These are phyloP conservation scores for Autographa gamma DNA, from an alignment of 2,888 invertebrate species.

Conservation along the genomic window DNA sequence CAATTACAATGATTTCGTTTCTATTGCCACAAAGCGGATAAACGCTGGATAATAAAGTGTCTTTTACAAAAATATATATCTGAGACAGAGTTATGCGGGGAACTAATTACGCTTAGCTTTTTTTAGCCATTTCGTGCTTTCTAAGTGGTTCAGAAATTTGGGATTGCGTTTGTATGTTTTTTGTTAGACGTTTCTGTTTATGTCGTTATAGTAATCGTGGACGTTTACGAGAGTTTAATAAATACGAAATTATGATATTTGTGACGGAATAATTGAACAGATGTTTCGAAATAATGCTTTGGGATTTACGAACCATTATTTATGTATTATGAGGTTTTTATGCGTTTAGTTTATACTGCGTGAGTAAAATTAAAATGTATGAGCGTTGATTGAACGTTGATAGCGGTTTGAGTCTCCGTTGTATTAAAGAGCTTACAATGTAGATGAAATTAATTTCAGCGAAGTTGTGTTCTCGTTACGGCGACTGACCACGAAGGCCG, in stretches of 20 bases:
- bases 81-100: slow-evolving; percentile 64
- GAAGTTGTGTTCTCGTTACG: slow-evolving; percentile 57
- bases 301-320: slow-evolving; percentile 42
- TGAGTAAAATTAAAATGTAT: slow-evolving; percentile 1
- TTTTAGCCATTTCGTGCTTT: slow-evolving; percentile 68
- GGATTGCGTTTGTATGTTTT: slow-evolving; percentile 51
- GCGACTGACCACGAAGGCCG: slow-evolving; percentile 44
- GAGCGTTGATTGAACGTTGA: not conserved
- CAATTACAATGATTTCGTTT: slow-evolving; percentile 78
- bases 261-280: slow-evolving; percentile 50
- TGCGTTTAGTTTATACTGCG: slow-evolving; percentile 6
- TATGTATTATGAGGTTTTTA: slow-evolving; percentile 37
- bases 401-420: slow-evolving; percentile 14
- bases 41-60: slow-evolving; percentile 86
- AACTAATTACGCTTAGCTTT: slow-evolving; percentile 73
- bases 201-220: slow-evolving; percentile 57
- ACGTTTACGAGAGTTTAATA: slow-evolving; percentile 47
- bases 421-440: slow-evolving; percentile 48
- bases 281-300: slow-evolving; percentile 36
- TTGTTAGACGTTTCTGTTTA: slow-evolving; percentile 57
- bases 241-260: slow-evolving; percentile 39
- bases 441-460: slow-evolving; percentile 63
- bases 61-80: slow-evolving; percentile 86
- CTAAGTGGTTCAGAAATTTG: slow-evolving; percentile 48
- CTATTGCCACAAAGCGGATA: slow-evolving; percentile 86